These are phyloP conservation scores for Chrysoperla carnea DNA, from an alignment of 1,140 invertebrate species.

Conservation along the genomic window DNA sequence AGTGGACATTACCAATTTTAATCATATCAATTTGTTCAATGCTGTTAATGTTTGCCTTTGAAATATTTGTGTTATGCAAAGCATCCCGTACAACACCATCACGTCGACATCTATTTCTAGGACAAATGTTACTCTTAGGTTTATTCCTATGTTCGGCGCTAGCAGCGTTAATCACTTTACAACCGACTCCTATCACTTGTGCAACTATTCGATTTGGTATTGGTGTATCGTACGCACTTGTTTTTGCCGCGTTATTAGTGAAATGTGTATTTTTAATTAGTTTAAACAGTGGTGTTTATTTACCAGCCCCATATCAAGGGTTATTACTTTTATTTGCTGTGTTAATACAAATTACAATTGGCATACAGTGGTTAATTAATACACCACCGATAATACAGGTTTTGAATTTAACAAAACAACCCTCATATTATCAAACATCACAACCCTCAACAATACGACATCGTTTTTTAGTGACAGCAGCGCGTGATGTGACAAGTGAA, in stretches of 20 bases:
- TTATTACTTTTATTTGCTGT: slow-evolving; percentile 77
- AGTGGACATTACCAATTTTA: slow-evolving; percentile 74
- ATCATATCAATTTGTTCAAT: slow-evolving; percentile 61
- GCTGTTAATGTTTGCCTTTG: slow-evolving; percentile 64
- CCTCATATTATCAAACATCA: slow-evolving; percentile 9
- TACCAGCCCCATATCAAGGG: slow-evolving; percentile 84
- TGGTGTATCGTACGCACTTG: slow-evolving; percentile 71
- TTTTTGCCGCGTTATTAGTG: slow-evolving; percentile 80
- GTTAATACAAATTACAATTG: slow-evolving; percentile 76
- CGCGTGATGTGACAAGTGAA: slow-evolving; percentile 15
- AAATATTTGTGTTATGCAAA: slow-evolving; percentile 79
- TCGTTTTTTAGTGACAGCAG: slow-evolving; percentile 20
- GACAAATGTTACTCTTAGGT: slow-evolving; percentile 76
- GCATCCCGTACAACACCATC: slow-evolving; percentile 66
- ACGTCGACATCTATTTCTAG: slow-evolving; percentile 73
- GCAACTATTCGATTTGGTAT: slow-evolving; percentile 69
- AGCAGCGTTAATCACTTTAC: slow-evolving; percentile 58
- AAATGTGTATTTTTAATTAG: slow-evolving; percentile 88
- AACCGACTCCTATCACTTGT: slow-evolving; percentile 65
- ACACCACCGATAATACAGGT: slow-evolving; percentile 44
- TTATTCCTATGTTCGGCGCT: slow-evolving; percentile 68
- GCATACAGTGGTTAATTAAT: slow-evolving; percentile 66
- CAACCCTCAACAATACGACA: slow-evolving; percentile 17
- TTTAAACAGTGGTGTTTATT: slow-evolving; percentile 76
- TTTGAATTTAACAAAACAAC: slow-evolving; percentile 16